Evolutionary conservation across 2,888 invertebrate species (phyloP), one percentile per base, ranked within the genome.

Genomic region (Pelosia muscerda): DNA sequence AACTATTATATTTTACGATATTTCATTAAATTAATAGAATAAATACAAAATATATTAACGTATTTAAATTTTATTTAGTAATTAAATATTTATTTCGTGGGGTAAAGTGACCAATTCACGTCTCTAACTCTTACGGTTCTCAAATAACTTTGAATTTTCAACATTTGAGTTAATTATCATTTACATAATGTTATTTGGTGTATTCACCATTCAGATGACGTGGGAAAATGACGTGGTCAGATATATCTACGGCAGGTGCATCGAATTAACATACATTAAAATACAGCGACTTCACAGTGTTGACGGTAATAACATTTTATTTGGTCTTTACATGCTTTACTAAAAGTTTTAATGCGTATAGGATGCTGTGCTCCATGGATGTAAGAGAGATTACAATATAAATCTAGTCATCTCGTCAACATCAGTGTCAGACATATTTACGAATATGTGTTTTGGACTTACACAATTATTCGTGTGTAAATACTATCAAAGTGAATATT

Each of bases 201-300:
- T 79, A 75, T 83, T 81, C 65, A 79, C 78, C 38, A 65, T 65
- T 65, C 69, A 66, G 28, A 10, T 2, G 26, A 80, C 87, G 88
- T 87, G 89, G 85, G 88, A 88, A 88, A 74, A 68, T 75, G 67
- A 77, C 54, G 73, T 71, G 68, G 49, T 49, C 72, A 76, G 69
- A 65, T 76, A 73, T 73, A 68, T 66, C 57, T 62, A 53, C 72
- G 64, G 75, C 83, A 78, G 80, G 79, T 81, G 83, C 78, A 82
- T 84, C 57, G 69, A 74, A 85, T 88, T 87, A 82, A 76, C 85
- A 87, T 88, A 87, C 73, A 85, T 87, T 86, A 72, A 84, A 81
- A 73, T 62, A 57, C 73, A 65, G 66, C 77, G 65, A 76, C 73
- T 72, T 68, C 68, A 71, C 55, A 65, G 28, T 71, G 62, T 80